These are phyloP conservation scores for Sinodicranocentrus sp. DNA, from an alignment of 2,888 invertebrate genomes.

Conservation along the genomic window DNA sequence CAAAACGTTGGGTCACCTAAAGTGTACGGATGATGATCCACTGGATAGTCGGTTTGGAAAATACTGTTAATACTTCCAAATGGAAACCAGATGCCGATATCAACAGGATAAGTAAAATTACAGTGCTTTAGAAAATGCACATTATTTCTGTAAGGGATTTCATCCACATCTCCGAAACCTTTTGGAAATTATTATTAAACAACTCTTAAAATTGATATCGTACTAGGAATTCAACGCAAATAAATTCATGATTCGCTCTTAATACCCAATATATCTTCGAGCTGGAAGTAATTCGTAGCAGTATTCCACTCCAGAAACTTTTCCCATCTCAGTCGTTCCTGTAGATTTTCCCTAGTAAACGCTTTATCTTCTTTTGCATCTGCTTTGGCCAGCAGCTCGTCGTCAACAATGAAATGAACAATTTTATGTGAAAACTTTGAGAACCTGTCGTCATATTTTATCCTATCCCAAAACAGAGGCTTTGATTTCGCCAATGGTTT, in stretches of 20 bases:
- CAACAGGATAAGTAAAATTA: slow-evolving; percentile 14
- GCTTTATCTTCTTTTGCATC: background rate
- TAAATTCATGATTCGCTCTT: background rate
- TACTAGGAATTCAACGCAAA: background rate
- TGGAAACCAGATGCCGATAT: slow-evolving; percentile 59
- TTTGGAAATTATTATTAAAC: slow-evolving; percentile 47
- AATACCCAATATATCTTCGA: slow-evolving; percentile 39
- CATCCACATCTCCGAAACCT: slow-evolving; percentile 61
- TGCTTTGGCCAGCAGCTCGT: background rate
- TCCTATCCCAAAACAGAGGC: slow-evolving; percentile 66
- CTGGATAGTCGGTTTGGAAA: slow-evolving; percentile 36
- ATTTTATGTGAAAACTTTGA: slow-evolving; percentile 49
- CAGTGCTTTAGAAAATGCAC: background rate
- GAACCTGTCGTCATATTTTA: slow-evolving; percentile 53
- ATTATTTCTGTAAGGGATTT: slow-evolving; percentile 34
- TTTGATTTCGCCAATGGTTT: background rate
- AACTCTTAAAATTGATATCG: background rate
- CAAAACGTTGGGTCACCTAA: slow-evolving; percentile 54
- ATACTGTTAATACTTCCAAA: slow-evolving; percentile 7
- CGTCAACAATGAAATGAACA: slow-evolving; percentile 65
- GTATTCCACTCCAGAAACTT: slow-evolving; percentile 61
- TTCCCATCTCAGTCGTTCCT: slow-evolving; percentile 39
- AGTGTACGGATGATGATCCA: slow-evolving; percentile 32
- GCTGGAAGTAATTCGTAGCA: slow-evolving; percentile 17
- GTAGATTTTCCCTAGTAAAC: background rate